phyloP scores from a whole-genome alignment of 2,888 invertebrate species.

The Euphydryas editha region DNA sequence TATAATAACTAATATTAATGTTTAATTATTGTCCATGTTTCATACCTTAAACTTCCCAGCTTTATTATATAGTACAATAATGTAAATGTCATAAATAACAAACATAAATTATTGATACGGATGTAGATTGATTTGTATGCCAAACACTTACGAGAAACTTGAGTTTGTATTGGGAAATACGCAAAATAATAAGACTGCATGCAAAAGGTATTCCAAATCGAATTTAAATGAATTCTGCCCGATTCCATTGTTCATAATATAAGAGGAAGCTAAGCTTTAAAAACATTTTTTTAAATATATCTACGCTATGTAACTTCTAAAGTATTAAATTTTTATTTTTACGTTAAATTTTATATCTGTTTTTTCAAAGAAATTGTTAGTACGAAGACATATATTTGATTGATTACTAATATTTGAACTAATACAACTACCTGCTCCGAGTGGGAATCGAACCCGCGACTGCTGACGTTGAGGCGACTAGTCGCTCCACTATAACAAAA shows the following conservation, averaged over 20 bases:
- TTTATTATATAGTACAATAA: background rate
- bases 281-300: background rate
- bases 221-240: constrained; percentile 34
- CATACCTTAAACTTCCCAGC: too few relatives aligned
- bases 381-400: background rate
- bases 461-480: too few relatives aligned
- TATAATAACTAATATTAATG: too few relatives aligned
- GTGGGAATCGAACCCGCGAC: too few relatives aligned
- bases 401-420: too few relatives aligned
- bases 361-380: too few relatives aligned
- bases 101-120: constrained; percentile 8
- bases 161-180: constrained; percentile 33
- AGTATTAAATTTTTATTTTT: background rate
- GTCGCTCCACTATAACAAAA: too few relatives aligned
- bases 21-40: too few relatives aligned
- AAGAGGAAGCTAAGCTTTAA: background rate
- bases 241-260: background rate
- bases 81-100: background rate
- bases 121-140: constrained; percentile 11
- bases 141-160: constrained; percentile 17
- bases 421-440: too few relatives aligned
- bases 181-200: constrained; percentile 31
- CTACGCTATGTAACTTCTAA: background rate
- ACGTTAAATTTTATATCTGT: too few relatives aligned
- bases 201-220: constrained; percentile 35